Conservation (phyloP, 2,888 invertebrate species). For the Athalia rosae region DNA sequence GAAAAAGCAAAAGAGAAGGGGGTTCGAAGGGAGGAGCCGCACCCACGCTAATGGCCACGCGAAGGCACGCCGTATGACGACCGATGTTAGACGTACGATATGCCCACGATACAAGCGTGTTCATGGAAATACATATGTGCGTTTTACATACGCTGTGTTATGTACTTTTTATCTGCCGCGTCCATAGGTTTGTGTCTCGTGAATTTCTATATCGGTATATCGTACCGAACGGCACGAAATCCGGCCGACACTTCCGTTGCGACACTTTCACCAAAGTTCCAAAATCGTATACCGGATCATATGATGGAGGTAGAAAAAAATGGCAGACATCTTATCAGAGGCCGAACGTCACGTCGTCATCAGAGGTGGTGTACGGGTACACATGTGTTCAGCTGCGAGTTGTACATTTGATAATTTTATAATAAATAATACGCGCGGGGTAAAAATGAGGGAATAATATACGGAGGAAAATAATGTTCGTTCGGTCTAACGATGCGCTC, state of each 20-base stretch:
- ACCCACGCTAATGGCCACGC: constrained; percentile 42
- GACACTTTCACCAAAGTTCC: constrained; percentile 42
- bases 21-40: constrained; percentile 37
- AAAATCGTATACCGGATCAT: background rate
- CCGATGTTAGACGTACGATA: constrained; percentile 18
- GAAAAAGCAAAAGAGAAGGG: constrained; percentile 50
- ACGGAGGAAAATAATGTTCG: background rate
- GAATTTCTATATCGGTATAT: background rate
- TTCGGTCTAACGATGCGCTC: constrained; percentile 33
- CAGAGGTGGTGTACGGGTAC: background rate
- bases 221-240: background rate
- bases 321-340: constrained; percentile 33
- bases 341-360: too few relatives aligned
- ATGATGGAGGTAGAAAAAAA: constrained; percentile 18
- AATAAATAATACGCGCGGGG: background rate
- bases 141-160: constrained; percentile 11
- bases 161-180: background rate
- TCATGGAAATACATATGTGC: constrained; percentile 8
- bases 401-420: background rate
- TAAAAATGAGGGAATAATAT: background rate
- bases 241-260: constrained; percentile 38
- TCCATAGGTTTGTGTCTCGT: background rate
- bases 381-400: background rate
- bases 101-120: background rate
- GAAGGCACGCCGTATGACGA: constrained; percentile 43